Conservation (phyloP, 2,888 invertebrate species). For the Artemia sinica region DNA sequence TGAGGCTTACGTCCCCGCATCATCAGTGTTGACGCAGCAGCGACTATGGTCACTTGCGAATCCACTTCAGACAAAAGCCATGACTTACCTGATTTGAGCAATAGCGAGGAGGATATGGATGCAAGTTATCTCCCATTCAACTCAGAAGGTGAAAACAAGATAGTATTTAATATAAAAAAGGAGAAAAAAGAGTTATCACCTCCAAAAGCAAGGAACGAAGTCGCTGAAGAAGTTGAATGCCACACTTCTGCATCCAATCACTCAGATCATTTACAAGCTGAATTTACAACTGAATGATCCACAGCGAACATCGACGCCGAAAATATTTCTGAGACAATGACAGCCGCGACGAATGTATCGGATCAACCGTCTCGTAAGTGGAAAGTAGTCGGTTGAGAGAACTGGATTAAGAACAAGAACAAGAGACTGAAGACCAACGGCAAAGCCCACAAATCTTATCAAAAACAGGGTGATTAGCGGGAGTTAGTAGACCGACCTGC, state of each 20-base stretch:
- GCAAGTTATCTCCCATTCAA: constrained; percentile 7
- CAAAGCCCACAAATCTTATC: neutral
- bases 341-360: no score
- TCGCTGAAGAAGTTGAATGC: neutral
- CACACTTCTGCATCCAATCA: neutral
- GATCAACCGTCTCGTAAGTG: no score
- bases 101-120: constrained; percentile 8
- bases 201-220: neutral
- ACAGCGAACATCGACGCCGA: no score
- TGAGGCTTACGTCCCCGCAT: neutral
- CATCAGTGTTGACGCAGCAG: neutral
- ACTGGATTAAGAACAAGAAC: no score
- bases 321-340: no score
- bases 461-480: neutral
- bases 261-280: neutral
- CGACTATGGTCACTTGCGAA: constrained; percentile 7
- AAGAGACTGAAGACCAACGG: no score
- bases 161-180: neutral
- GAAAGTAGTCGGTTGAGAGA: no score
- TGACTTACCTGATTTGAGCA: constrained; percentile 12
- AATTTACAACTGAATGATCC: no score
- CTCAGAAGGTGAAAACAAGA: neutral
- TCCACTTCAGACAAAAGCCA: constrained; percentile 10
- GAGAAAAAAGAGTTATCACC: no score
- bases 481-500: constrained; percentile 9